Evolutionary conservation across 2,113 vertebrate genomes (phyloP).

Genomic region (Oreochromis niloticus): DNA sequence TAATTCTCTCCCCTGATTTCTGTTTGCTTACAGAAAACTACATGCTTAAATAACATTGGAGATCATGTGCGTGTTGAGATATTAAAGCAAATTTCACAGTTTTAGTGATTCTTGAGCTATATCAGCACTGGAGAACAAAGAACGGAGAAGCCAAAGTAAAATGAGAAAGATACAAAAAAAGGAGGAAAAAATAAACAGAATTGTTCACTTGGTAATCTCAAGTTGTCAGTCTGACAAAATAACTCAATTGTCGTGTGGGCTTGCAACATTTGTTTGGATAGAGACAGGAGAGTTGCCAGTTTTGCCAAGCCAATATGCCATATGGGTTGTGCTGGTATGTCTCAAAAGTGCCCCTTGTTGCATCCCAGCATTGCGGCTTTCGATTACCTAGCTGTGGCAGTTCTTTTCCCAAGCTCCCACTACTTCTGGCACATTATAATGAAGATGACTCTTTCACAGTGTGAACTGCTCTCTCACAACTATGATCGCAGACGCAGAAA

Average conservation of each 20-base stretch:
- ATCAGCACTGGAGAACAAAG: background rate
- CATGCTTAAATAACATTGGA: slow-evolving; percentile 9
- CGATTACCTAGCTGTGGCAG: slow-evolving; percentile 76
- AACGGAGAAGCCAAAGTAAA: background rate
- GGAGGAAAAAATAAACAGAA: background rate
- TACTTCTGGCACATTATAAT: slow-evolving; percentile 80
- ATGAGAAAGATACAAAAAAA: background rate
- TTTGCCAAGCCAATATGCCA: slow-evolving; percentile 55
- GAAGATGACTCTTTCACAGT: slow-evolving; percentile 83
- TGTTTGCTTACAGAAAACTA: slow-evolving; percentile 49
- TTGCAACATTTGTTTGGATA: slow-evolving; percentile 35
- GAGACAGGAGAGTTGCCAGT: slow-evolving; percentile 34
- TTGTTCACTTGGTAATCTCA: background rate
- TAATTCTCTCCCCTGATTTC: slow-evolving; percentile 29
- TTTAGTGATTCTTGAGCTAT: background rate
- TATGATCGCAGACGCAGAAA: slow-evolving; percentile 58
- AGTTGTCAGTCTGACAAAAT: slow-evolving; percentile 21
- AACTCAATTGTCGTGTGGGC: slow-evolving; percentile 27
- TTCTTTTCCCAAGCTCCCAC: slow-evolving; percentile 77
- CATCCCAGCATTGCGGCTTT: slow-evolving; percentile 56
- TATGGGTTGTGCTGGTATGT: slow-evolving; percentile 62
- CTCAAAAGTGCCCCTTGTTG: slow-evolving; percentile 62
- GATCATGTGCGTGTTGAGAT: background rate
- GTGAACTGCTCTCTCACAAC: slow-evolving; percentile 71
- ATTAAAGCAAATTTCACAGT: background rate